Conservation (phyloP, 2,888 invertebrate genomes). For the Idaea straminata region DNA sequence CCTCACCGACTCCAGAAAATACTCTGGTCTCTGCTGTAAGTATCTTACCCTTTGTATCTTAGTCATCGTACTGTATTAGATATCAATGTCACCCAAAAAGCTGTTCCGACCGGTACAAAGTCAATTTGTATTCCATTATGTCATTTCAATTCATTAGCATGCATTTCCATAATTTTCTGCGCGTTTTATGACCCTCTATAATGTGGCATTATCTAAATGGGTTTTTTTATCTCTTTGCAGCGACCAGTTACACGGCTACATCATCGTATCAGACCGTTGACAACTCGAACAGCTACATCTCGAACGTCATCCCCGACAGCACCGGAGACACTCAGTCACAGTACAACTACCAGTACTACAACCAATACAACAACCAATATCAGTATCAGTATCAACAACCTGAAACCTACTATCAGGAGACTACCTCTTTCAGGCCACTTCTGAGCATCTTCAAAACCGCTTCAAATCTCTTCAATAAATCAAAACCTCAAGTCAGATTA, state of each 20-base stretch:
- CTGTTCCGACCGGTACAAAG: slow-evolving; percentile 18
- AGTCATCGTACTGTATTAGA: slow-evolving; percentile 23
- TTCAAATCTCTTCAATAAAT: slow-evolving; percentile 63
- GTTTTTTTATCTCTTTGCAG: slow-evolving; percentile 49
- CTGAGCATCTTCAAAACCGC: slow-evolving; percentile 73
- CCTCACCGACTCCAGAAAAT: slow-evolving; percentile 85
- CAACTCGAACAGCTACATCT: slow-evolving; percentile 73
- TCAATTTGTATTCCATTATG: slow-evolving; percentile 18
- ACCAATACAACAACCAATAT: slow-evolving; percentile 63
- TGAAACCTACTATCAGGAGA: slow-evolving; percentile 49
- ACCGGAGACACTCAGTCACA: slow-evolving; percentile 58
- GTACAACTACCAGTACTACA: slow-evolving; percentile 60
- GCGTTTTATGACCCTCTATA: slow-evolving; percentile 21
- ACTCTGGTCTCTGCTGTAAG: slow-evolving; percentile 89
- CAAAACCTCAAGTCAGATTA: slow-evolving; percentile 67
- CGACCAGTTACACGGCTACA: slow-evolving; percentile 63
- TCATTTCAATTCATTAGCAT: slow-evolving; percentile 26
- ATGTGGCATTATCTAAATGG: slow-evolving; percentile 24
- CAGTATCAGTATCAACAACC: slow-evolving; percentile 61
- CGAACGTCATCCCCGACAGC: slow-evolving; percentile 79
- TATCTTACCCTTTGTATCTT: slow-evolving; percentile 34
- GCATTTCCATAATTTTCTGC: slow-evolving; percentile 26
- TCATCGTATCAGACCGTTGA: slow-evolving; percentile 64
- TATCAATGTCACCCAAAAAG: slow-evolving; percentile 20
- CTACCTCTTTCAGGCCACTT: slow-evolving; percentile 69